Base-by-base conservation (phyloP, 2,113 vertebrate species). In the Alaudala cheleensis region DNA sequence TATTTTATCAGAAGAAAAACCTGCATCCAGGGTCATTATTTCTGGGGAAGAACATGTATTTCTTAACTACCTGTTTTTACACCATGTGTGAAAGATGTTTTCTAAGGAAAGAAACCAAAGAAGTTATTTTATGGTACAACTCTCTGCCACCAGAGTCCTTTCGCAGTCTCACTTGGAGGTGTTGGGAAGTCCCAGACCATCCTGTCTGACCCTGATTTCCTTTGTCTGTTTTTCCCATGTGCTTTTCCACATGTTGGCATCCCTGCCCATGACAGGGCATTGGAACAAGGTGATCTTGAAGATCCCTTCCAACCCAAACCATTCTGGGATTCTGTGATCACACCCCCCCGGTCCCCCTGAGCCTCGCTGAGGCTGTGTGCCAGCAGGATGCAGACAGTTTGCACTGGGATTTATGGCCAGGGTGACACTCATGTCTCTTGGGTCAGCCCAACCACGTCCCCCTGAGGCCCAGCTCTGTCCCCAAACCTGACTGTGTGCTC, bases 31-130 rank as follows among this genome's bases (percentile, higher is more conserved):
- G 37, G 67, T 31, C 17, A 16, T 49, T 50, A 20, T 50, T 64
- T 42, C 40, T 18, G n/a, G 37, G 33, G 39, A 61, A 69, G 40
- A 57, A 69, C 20, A 7, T 5, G 5, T 40, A 5, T 81, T 83
- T 60, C 60, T 60, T 9, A 86, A 56, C 58, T 86, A n/a, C 44
- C 56, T 83, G 37, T 6, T 88, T 95, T 95, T 60, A 31, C 65
- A 87, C 40, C 24, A 3, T 9, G 0, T 37, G 6, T 58, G 28
- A 33, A 56, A 56, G 60, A 42, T 11, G 20, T 91, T 94, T 97
- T 81, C 57, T 95, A 85, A 79, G 57, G n/a, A 61, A 81, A 91
- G n/a, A 94, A 95, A 90, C 11, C 71, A 92, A 96, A 95, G 62
- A 93, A 69, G 16, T 37, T 95, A 90, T 96, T 94, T 97, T 94